Evolutionary conservation across 2,888 invertebrate species (phyloP), one percentile per base, ranked within the genome.

Genomic region (Crocallis elinguaria): DNA sequence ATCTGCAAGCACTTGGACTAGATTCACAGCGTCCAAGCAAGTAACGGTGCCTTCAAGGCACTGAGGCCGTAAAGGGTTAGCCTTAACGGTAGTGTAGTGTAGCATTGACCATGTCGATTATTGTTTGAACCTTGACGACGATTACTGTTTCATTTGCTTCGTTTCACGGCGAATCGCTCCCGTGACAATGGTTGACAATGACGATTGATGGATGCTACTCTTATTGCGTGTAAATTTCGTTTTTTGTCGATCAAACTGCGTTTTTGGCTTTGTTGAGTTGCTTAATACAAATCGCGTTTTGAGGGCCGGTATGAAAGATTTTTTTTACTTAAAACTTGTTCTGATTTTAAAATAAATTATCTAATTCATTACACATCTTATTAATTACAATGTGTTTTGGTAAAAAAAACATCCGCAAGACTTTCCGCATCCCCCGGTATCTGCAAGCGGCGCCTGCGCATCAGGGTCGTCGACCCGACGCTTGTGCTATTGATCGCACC

Each of bases 401-500:
- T n/a, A 39, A 55, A 57, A 62, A 60, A 66, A 63, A 65, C 55
- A 70, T 71, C 69, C 62, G 73, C 69, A 67, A 60, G 62, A 65
- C 71, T 80, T 75, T 78, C 73, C 78, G 79, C 78, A 75, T 73
- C 79, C 75, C 75, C 71, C 73, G 66, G 76, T 84, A 79, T 82
- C 81, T 73, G 78, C 75, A 67, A 71, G 65, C 83, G 82, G 81
- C 86, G 88, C 83, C 76, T 71, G 85, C 83, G 86, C 85, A 81
- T 69, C 67, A 67, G 72, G 86, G 79, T 84, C 86, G 78, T 72
- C 81, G 88, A 88, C 82, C 88, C 82, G 78, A 78, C 83, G 86
- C 84, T 77, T 71, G 80, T 86, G 88, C 82, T 88, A 84, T 85
- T 89, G 88, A 88, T 84, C 85, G 84, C 75, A 83, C 77, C 75